Conservation (phyloP, 2,888 invertebrate genomes). For the Lobophora halterata region DNA sequence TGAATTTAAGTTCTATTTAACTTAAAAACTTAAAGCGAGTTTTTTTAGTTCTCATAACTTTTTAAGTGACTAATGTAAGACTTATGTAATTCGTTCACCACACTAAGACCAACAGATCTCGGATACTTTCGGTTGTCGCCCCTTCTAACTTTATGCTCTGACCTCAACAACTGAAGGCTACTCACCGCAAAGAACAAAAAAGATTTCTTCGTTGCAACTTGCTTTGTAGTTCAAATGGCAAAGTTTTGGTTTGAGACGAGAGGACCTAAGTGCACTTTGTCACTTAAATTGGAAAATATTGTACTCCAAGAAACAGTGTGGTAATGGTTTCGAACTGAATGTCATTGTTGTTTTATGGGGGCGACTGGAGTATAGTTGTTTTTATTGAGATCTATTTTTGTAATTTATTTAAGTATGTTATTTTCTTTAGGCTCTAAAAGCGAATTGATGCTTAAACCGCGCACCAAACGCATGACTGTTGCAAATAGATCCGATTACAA, state of each 20-base stretch:
- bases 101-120: no score
- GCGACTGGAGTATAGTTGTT: slow-evolving; percentile 25
- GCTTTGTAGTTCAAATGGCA: slow-evolving; percentile 71
- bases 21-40: no score
- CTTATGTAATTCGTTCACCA: neutral
- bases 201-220: slow-evolving; percentile 52
- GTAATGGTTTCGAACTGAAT: slow-evolving; percentile 52
- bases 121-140: no score
- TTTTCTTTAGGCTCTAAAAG: neutral
- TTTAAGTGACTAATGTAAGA: no score
- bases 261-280: slow-evolving; percentile 79
- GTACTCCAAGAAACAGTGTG: slow-evolving; percentile 62
- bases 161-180: slow-evolving; percentile 20
- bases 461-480: no score
- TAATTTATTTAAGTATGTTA: neutral
- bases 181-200: slow-evolving; percentile 46
- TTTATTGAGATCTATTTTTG: neutral
- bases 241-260: slow-evolving; percentile 77
- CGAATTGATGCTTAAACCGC: no score
- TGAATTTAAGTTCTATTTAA: no score
- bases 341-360: slow-evolving; percentile 48
- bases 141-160: no score
- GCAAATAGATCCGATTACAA: no score
- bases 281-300: slow-evolving; percentile 80
- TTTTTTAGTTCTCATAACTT: no score